Percentiles rank a stretch among this genome's conserved stretches.
These are phyloP conservation scores for Acanthurus leucopareius DNA, from an alignment of 2,797 vertebrate genomes.

Conservation along the genomic window DNA sequence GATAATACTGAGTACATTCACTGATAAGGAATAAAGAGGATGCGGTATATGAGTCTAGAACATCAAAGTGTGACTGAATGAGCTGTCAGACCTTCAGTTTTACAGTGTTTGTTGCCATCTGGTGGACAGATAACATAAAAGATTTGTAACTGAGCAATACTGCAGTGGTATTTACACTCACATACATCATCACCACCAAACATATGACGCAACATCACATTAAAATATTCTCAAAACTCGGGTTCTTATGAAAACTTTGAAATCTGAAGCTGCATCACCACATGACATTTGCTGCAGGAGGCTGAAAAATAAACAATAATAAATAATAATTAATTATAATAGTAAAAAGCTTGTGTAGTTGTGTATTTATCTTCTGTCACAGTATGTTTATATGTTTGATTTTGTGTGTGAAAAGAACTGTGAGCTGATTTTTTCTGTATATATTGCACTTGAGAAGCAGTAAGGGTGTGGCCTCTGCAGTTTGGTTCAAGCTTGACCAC, in stretches of 20 bases:
- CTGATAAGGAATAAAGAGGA: background rate
- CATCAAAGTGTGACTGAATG: conserved; percentile 9
- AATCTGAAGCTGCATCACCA: background rate
- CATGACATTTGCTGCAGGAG: background rate
- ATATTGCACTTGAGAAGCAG: background rate
- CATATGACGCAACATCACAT: background rate
- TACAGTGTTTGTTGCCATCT: conserved; percentile 70
- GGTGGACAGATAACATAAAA: conserved; percentile 53
- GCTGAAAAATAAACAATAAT: background rate
- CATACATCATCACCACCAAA: background rate
- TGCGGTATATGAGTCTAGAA: background rate
- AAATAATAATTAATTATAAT: background rate
- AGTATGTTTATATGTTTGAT: background rate
- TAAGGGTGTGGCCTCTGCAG: conserved; percentile 81
- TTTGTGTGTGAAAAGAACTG: conserved; percentile 1
- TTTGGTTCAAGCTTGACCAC: conserved; percentile 51
- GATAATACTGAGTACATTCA: background rate
- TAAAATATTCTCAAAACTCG: background rate
- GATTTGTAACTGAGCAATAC: conserved; percentile 6
- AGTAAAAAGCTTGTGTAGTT: background rate
- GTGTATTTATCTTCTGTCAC: background rate
- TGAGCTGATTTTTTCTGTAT: background rate
- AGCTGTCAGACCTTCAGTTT: conserved; percentile 4
- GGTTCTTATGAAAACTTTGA: background rate
- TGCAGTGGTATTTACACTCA: conserved; percentile 61